These are phyloP conservation scores for Lamellibrachia luymesi DNA, from an alignment of 1,140 invertebrate species.

Conservation along the genomic window DNA sequence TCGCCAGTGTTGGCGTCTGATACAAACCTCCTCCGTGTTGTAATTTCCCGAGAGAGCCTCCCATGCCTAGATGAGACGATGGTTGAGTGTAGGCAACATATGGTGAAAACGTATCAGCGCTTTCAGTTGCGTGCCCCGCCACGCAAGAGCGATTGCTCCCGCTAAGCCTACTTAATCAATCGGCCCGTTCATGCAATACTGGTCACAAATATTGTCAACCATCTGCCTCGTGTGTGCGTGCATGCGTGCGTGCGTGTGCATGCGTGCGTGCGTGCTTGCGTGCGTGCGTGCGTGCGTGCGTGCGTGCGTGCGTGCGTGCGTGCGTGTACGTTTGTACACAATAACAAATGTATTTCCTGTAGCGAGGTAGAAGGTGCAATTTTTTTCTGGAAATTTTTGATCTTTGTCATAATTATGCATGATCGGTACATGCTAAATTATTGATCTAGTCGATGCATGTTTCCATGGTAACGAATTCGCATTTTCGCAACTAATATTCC, in stretches of 20 bases:
- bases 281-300: background rate
- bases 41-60: background rate
- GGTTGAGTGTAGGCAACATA: background rate
- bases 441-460: background rate
- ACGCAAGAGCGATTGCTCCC: background rate
- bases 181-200: background rate
- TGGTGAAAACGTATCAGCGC: background rate
- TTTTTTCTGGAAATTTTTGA: background rate
- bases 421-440: background rate
- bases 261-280: background rate
- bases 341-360: background rate
- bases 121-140: background rate
- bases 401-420: background rate
- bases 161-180: background rate
- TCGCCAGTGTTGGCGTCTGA: background rate
- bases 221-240: background rate
- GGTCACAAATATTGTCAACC: background rate
- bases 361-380: background rate
- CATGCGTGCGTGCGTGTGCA: background rate
- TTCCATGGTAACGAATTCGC: background rate
- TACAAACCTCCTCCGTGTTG: background rate
- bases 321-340: background rate
- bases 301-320: background rate
- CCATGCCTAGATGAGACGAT: background rate
- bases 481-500: background rate